These are phyloP conservation scores for Operophtera brumata DNA, from an alignment of 2,888 invertebrate species.

Conservation along the genomic window DNA sequence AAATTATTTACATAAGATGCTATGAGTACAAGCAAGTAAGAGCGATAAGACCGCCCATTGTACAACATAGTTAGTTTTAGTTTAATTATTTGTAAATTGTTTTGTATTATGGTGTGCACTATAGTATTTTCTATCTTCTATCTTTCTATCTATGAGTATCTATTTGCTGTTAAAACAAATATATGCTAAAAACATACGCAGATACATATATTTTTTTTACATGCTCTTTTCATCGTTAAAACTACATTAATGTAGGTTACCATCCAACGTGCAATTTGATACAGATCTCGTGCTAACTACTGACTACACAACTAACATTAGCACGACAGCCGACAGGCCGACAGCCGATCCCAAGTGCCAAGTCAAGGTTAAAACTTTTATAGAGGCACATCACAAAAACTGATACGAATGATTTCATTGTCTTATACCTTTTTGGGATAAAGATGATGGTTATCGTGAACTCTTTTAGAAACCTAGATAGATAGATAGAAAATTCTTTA, in stretches of 20 bases:
- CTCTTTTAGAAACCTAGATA: too few relatives aligned
- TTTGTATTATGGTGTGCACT: too few relatives aligned
- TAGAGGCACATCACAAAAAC: background rate
- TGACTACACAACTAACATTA: constrained; percentile 8
- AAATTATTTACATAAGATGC: too few relatives aligned
- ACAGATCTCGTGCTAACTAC: constrained; percentile 26
- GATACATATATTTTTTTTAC: background rate
- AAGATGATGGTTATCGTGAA: background rate
- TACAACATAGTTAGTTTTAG: too few relatives aligned
- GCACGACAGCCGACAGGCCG: background rate
- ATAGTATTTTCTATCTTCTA: too few relatives aligned
- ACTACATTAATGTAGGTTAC: constrained; percentile 6
- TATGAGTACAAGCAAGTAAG: too few relatives aligned
- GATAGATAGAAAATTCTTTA: too few relatives aligned
- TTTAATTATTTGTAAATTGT: too few relatives aligned
- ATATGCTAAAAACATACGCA: too few relatives aligned
- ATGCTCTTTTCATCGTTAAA: background rate
- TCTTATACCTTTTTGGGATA: constrained; percentile 4
- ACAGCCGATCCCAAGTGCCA: background rate
- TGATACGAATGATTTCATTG: constrained; percentile 3
- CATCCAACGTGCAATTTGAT: constrained; percentile 3
- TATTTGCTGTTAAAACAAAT: too few relatives aligned
- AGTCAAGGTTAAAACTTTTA: constrained; percentile 8
- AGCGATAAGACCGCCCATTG: too few relatives aligned
- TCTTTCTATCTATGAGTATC: too few relatives aligned